Conservation (phyloP, 2,888 invertebrate genomes). For the Liposcelis brunnea region DNA sequence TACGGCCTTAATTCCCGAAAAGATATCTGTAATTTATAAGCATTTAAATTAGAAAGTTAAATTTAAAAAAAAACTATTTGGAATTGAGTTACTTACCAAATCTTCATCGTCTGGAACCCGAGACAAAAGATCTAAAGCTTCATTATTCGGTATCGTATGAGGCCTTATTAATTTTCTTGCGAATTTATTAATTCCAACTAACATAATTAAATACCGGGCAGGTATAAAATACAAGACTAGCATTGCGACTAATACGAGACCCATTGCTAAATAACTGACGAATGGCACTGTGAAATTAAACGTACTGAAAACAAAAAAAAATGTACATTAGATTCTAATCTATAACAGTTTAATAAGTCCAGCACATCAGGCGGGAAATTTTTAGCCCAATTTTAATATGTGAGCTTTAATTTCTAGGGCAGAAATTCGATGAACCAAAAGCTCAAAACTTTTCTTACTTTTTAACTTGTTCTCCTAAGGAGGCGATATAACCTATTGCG, state of each 20-base stretch:
- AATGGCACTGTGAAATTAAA: slow-evolving; percentile 96
- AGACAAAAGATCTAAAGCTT: slow-evolving; percentile 83
- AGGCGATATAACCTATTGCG: slow-evolving; percentile 82
- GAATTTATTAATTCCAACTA: slow-evolving; percentile 95
- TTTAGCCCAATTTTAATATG: neutral
- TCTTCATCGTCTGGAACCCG: slow-evolving; percentile 88
- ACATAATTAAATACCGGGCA: slow-evolving; percentile 70
- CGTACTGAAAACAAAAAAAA: slow-evolving; percentile 44
- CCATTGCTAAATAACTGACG: slow-evolving; percentile 79
- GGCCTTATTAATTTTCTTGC: slow-evolving; percentile 81
- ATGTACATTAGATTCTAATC: too few species aligned
- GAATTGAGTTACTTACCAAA: slow-evolving; percentile 44
- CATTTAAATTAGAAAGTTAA: neutral
- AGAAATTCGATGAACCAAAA: neutral
- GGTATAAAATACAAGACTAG: slow-evolving; percentile 78
- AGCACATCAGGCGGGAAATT: too few species aligned
- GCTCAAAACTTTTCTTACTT: slow-evolving; percentile 60
- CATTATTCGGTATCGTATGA: slow-evolving; percentile 92
- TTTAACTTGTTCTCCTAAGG: slow-evolving; percentile 83
- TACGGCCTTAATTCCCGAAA: slow-evolving; percentile 52
- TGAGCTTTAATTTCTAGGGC: neutral
- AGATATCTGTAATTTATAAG: slow-evolving; percentile 34
- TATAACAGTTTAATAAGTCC: too few species aligned
- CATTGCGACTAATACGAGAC: slow-evolving; percentile 52
- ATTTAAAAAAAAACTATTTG: neutral